Conservation (phyloP, 2,888 invertebrate genomes). For the Patella depressa region DNA sequence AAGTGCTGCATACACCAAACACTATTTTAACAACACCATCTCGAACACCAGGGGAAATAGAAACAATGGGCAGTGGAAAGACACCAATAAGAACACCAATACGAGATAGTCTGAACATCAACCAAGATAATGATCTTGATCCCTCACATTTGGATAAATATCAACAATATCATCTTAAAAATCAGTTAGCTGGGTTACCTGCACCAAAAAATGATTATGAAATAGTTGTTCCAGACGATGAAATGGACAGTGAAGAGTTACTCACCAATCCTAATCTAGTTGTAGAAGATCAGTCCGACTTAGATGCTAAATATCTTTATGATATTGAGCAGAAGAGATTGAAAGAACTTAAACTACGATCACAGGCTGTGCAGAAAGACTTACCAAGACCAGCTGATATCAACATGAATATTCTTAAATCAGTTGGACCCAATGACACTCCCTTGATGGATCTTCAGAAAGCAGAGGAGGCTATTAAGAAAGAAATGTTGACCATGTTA, state of each 20-base stretch:
- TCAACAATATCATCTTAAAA: constrained; percentile 53
- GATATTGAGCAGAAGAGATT: constrained; percentile 39
- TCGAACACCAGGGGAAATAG: constrained; percentile 63
- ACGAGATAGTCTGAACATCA: constrained; percentile 94
- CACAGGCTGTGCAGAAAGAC: constrained; percentile 87
- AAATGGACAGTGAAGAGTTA: constrained; percentile 72
- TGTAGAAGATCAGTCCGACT: constrained; percentile 82
- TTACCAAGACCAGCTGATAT: constrained; percentile 89
- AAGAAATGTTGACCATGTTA: constrained; percentile 96
- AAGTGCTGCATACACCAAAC: constrained; percentile 70
- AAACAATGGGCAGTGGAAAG: constrained; percentile 39
- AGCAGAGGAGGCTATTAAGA: constrained; percentile 95
- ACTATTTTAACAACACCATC: constrained; percentile 69
- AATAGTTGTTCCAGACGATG: constrained; percentile 94
- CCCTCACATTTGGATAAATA: constrained; percentile 52
- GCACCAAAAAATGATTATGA: constrained; percentile 97
- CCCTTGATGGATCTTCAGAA: constrained; percentile 88
- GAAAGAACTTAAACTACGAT: constrained; percentile 82
- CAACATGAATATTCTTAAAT: constrained; percentile 85
- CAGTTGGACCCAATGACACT: constrained; percentile 79
- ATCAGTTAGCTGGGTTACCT: constrained; percentile 80
- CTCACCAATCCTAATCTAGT: constrained; percentile 70
- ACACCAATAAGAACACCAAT: constrained; percentile 80
- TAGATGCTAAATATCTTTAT: constrained; percentile 75
- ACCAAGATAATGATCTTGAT: constrained; percentile 82